phyloP scores from a whole-genome alignment of 2,888 invertebrate species.

The Melinaea marsaeus region DNA sequence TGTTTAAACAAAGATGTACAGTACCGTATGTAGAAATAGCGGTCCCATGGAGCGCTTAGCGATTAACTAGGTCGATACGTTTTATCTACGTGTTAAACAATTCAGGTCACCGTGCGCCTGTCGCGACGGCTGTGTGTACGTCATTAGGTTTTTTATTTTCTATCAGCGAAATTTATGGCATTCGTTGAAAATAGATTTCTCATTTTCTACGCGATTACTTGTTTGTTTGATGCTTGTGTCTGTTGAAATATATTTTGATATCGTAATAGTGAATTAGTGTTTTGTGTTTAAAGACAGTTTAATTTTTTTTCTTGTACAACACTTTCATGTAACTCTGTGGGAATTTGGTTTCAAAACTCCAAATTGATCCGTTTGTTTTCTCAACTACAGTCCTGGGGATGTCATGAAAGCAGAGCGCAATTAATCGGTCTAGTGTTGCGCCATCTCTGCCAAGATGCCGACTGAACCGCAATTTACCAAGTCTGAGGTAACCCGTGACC shows the following conservation, averaged over 20 bases:
- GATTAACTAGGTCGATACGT: conserved; percentile 32
- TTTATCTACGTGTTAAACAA: conserved; percentile 29
- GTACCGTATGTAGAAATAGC: conserved; percentile 29
- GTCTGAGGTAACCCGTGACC: conserved; percentile 37
- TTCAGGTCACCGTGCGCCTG: conserved; percentile 23
- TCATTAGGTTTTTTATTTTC: not conserved
- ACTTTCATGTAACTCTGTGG: no score
- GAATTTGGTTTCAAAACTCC: no score
- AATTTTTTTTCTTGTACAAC: no score
- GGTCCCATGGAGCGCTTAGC: conserved; percentile 26
- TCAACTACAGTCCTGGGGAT: conserved; percentile 42
- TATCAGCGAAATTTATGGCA: not conserved
- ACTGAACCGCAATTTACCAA: conserved; percentile 29
- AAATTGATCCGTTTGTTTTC: conserved; percentile 35
- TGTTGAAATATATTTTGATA: no score
- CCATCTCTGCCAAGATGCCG: conserved; percentile 45
- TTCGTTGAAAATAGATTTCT: not conserved
- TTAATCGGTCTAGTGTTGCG: conserved; percentile 59
- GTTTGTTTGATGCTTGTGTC: no score
- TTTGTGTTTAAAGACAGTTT: not conserved
- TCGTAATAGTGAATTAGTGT: not conserved
- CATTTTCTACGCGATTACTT: conserved; percentile 16
- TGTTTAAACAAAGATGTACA: conserved; percentile 13
- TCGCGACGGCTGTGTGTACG: conserved; percentile 10
- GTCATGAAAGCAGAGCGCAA: conserved; percentile 55